These are phyloP conservation scores for Cepaea hortensis DNA, from an alignment of 2,888 invertebrate genomes.

Conservation along the genomic window DNA sequence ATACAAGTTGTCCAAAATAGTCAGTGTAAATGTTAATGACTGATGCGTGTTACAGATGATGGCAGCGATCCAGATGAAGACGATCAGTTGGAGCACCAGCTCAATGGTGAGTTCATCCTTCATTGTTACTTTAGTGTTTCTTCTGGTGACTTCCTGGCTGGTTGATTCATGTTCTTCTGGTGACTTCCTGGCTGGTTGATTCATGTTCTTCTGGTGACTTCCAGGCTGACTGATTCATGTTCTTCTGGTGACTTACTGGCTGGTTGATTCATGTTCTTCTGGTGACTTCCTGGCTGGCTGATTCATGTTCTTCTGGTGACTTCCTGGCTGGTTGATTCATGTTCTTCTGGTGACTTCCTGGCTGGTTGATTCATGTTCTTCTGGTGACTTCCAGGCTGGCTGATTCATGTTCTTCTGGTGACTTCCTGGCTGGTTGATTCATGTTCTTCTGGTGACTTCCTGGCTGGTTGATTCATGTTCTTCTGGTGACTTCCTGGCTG, in stretches of 20 bases:
- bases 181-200: too few relatives aligned
- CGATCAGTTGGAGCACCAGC: conserved; percentile 40
- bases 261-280: too few relatives aligned
- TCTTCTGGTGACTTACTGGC: too few relatives aligned
- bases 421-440: too few relatives aligned
- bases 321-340: too few relatives aligned
- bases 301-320: too few relatives aligned
- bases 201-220: too few relatives aligned
- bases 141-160: not conserved
- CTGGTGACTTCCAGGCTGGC: not conserved
- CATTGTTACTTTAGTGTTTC: not conserved
- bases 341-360: not conserved
- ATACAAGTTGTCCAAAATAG: too few relatives aligned
- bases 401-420: not conserved
- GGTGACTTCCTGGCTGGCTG: too few relatives aligned
- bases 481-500: not conserved
- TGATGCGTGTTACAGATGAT: conserved; percentile 61
- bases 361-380: not conserved
- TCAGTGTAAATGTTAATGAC: not conserved
- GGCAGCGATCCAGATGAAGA: conserved; percentile 70
- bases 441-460: not conserved
- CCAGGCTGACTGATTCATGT: too few relatives aligned
- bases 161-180: not conserved
- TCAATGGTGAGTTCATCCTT: conserved; percentile 38
- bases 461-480: not conserved